These are phyloP conservation scores for Melanotus villosus DNA, from an alignment of 2,888 invertebrate genomes.

Conservation along the genomic window DNA sequence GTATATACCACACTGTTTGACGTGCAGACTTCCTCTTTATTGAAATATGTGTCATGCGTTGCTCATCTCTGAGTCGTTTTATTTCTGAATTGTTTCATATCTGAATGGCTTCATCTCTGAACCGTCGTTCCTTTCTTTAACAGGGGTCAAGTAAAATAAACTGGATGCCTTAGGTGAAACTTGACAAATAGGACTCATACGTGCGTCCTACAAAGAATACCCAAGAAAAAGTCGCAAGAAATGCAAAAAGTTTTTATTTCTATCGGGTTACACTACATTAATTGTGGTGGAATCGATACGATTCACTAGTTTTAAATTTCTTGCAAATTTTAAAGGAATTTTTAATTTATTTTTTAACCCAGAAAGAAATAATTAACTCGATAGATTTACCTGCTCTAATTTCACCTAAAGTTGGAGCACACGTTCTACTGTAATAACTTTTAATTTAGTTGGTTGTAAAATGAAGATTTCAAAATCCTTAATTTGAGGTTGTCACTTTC, in stretches of 20 bases:
- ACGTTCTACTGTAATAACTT: neutral
- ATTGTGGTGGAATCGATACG: neutral
- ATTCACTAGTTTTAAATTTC: conserved; percentile 5
- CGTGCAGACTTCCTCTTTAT: conserved; percentile 10
- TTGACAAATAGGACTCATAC: conserved; percentile 24
- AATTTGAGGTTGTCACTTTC: conserved; percentile 5
- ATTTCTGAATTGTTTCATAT: too few relatives aligned
- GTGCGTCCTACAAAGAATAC: conserved; percentile 30
- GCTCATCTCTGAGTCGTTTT: too few relatives aligned
- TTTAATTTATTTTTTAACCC: neutral
- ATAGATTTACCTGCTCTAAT: too few relatives aligned
- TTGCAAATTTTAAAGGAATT: neutral
- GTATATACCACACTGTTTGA: conserved; percentile 1
- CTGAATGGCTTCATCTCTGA: conserved; percentile 4
- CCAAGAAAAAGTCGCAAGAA: conserved; percentile 25
- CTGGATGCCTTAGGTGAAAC: conserved; percentile 31
- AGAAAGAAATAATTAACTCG: neutral
- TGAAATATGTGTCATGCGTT: conserved; percentile 4
- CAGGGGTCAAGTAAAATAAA: conserved; percentile 31
- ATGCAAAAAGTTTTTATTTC: conserved; percentile 1
- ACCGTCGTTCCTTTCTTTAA: conserved; percentile 4
- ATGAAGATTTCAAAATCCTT: neutral
- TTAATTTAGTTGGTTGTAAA: neutral
- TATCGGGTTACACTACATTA: conserved; percentile 11
- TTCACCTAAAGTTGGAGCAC: conserved; percentile 7